These are phyloP conservation scores for Dreissena polymorpha DNA, from an alignment of 1,140 invertebrate species.

Conservation along the genomic window DNA sequence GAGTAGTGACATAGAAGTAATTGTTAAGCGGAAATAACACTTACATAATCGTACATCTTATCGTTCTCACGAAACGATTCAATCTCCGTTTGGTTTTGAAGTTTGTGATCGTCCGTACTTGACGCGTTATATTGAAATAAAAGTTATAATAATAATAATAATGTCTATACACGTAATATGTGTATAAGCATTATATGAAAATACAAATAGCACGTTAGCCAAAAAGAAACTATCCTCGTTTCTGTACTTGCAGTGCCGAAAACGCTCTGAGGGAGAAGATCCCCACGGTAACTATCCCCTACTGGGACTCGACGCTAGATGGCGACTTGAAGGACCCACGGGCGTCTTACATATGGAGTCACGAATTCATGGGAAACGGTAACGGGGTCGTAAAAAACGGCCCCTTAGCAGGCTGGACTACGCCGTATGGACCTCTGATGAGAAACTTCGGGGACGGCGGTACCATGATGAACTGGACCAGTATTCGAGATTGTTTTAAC, in stretches of 20 bases:
- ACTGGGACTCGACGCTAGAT: slow-evolving; percentile 79
- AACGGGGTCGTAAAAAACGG: slow-evolving; percentile 78
- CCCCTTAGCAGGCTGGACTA: slow-evolving; percentile 74
- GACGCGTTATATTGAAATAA: too few species aligned
- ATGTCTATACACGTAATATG: too few species aligned
- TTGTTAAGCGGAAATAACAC: too few species aligned
- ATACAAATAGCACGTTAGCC: too few species aligned
- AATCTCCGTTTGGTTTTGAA: too few species aligned
- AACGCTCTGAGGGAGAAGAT: slow-evolving; percentile 70
- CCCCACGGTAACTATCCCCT: slow-evolving; percentile 74
- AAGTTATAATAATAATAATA: too few species aligned
- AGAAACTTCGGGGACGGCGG: slow-evolving; percentile 60
- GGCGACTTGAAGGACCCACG: slow-evolving; percentile 70
- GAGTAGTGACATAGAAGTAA: too few species aligned
- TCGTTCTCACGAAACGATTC: too few species aligned
- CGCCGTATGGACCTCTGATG: slow-evolving; percentile 65
- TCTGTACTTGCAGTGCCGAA: slow-evolving; percentile 63
- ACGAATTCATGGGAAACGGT: slow-evolving; percentile 76
- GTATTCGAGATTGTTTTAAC: slow-evolving; percentile 56
- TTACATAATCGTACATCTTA: too few species aligned
- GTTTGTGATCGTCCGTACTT: too few species aligned
- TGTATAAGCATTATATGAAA: too few species aligned
- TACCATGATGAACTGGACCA: slow-evolving; percentile 57
- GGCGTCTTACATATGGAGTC: slow-evolving; percentile 77
- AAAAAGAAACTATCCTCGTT: too few species aligned